Base-by-base conservation (phyloP, 2,113 vertebrate species). In the Mesocricetus auratus region DNA sequence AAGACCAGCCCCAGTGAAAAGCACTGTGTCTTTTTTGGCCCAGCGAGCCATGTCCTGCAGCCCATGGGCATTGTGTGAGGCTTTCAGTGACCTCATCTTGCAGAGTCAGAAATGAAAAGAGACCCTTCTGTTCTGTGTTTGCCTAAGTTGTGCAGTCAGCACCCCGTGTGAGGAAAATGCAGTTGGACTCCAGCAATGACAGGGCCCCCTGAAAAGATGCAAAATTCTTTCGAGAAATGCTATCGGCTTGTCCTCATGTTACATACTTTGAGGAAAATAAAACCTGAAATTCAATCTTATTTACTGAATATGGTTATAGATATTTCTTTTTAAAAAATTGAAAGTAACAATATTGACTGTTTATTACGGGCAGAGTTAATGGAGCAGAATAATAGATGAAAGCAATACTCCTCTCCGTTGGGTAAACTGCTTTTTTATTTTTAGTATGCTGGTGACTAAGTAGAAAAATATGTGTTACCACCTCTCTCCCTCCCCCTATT, bases 51-150 rank as follows among this genome's bases (percentile, higher is more conserved):
- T 94, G 69, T 96, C 88, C 90, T 95, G 85, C 75, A 97, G 94
- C 90, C 97, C 97, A 86, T 68, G 90, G 31, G 22, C 97, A 98
- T 98, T 98, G 91, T 98, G 89, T 91, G 87, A 93, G 97, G 92
- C 83, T 95, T 92, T 88, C 89, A 97, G 96, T 98, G 98, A 98
- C 97, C 97, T 98, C 98, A 94, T 97, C 90, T 95, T 79, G 85
- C 96, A 97, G 90, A 75, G 66, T 95, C 96, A 97, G 97, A 98
- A 96, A 89, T 90, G 97, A 97, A 98, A 98, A 97, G 96, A 90
- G 66, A 82, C 93, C 95, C 97, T 94, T 90, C 97, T 93, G 95
- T 98, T 96, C 98, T 97, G 56, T 97, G 98, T 98, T 97, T 96
- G 58, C 96, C 26, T 71, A 39, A 45, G 58, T 42, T 85, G n/a